Evolutionary conservation across 2,113 vertebrate species (phyloP).

Genomic region (Mobula hypostoma): DNA sequence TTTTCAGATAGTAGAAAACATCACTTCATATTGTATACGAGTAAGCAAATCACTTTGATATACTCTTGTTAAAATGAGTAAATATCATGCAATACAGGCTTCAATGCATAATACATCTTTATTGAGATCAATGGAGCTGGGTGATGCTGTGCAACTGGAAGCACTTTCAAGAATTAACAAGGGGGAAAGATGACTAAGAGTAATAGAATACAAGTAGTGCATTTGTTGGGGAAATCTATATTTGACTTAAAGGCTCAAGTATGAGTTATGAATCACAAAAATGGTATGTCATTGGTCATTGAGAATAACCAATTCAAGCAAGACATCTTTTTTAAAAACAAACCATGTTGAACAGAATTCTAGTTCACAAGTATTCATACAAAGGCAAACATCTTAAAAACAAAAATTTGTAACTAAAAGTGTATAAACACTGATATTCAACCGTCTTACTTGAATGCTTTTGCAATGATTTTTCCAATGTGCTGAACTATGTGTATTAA

Average conservation of each 20-base stretch:
- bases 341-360: not conserved
- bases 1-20: too few species aligned
- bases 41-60: not conserved
- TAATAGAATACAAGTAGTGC: not conserved
- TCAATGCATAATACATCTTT: too few species aligned
- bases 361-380: not conserved
- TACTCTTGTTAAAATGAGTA: not conserved
- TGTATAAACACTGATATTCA: not conserved
- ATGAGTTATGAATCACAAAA: constrained; percentile 23
- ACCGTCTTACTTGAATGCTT: not conserved
- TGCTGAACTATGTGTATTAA: not conserved
- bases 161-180: not conserved
- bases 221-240: not conserved
- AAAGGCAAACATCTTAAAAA: not conserved
- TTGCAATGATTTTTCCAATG: not conserved
- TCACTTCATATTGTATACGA: not conserved
- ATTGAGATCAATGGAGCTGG: not conserved
- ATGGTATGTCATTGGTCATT: not conserved
- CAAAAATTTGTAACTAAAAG: not conserved
- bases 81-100: not conserved
- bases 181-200: not conserved
- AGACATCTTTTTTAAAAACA: not conserved
- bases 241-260: not conserved
- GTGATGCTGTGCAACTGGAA: not conserved
- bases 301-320: not conserved